Percentiles rank a stretch among this genome's conserved stretches.
phyloP scores from a whole-genome alignment of 2,888 invertebrate species.

The Mechanitis mazaeus region DNA sequence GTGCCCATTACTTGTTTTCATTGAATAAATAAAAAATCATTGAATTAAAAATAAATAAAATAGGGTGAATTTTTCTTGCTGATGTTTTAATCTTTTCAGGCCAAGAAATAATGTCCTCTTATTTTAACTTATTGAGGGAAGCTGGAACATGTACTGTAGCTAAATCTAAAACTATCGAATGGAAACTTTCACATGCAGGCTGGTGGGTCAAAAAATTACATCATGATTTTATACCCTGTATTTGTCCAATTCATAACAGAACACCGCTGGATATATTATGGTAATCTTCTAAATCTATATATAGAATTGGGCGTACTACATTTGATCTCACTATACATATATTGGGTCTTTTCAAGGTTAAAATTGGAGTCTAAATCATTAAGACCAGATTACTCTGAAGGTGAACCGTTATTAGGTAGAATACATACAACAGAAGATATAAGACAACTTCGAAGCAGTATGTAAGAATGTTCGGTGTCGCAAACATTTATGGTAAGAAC shows the following conservation, averaged over 20 bases:
- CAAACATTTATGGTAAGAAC: neutral
- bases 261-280: conserved; percentile 57
- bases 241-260: conserved; percentile 53
- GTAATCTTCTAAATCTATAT: conserved; percentile 33
- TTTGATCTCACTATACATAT: conserved; percentile 15
- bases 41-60: neutral
- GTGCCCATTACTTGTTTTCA: no score
- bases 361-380: conserved; percentile 33
- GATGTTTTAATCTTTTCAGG: conserved; percentile 42
- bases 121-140: conserved; percentile 55
- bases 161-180: conserved; percentile 60
- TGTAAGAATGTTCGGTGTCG: neutral
- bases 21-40: no score
- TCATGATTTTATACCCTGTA: conserved; percentile 53
- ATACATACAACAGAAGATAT: conserved; percentile 42
- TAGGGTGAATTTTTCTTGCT: no score
- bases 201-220: conserved; percentile 61
- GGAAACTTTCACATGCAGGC: conserved; percentile 61
- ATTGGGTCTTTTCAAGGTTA: conserved; percentile 31
- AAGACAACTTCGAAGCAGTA: conserved; percentile 42
- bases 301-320: neutral
- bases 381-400: conserved; percentile 26
- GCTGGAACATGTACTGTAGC: conserved; percentile 52
- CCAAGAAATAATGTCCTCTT: conserved; percentile 68
- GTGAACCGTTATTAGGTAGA: conserved; percentile 33